Evolutionary conservation across 2,113 vertebrate species (phyloP), one percentile per base, ranked within the genome.

Genomic region (Sinocyclocheilus rhinocerous): DNA sequence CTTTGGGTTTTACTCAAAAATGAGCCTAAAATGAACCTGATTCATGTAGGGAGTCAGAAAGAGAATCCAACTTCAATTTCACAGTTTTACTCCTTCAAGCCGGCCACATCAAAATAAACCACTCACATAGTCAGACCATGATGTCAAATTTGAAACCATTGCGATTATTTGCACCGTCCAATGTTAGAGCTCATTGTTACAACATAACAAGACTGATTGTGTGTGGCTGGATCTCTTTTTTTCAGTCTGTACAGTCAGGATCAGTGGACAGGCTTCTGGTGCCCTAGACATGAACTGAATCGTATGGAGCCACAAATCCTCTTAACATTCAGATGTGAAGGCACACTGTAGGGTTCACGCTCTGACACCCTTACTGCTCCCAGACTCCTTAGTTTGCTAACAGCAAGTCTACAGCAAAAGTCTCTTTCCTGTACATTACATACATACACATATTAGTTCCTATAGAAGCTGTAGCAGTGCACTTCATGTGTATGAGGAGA

Each of bases 71-170:
- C 18, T 72, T 42, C 3, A 22, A 1, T 70, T 36, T 18, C 2
- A 22, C 22, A 9, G 59, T 10, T 63, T 18, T 55, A 55, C 52
- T 55, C 15, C 50, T 52, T 52, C 7, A 39, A 0, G 78, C 84
- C 52, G 15, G n/a, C 63, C 87, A 90, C 91, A 93, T 93, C 90
- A 92, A 93, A 93, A 92, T 91, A 89, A 92, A 92, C 91, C n/a
- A 33, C 29, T 59, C 7, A 1, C 73, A 29, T 78, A 36, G 57
- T 63, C 57, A 59, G 77, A 80, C 13, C 11, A n/a, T 80, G 33
- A 61, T 61, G 55, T 63, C 36, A 24, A 39, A 24, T 42, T 42
- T 63, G 22, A 80, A 80, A 61, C 33, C 0, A 0, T 78, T 59
- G 4, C 1, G 18, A 33, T 55, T 26, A 24, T 50, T 76, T 48